Conservation (phyloP, 35 echinoderm and acorn worm genomes). For the Ptychodera flava region DNA sequence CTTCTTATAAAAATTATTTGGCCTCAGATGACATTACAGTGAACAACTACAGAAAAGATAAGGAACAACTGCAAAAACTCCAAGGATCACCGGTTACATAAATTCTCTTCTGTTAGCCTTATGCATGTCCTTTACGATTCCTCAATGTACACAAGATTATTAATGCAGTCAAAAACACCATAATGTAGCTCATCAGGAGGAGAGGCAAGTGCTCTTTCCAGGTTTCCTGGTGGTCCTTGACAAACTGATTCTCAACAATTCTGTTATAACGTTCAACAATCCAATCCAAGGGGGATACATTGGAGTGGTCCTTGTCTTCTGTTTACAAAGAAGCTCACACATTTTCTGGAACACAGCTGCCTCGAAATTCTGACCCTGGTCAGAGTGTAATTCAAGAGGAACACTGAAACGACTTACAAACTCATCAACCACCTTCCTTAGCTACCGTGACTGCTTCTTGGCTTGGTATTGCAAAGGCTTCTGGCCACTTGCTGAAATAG, state of each 20-base stretch:
- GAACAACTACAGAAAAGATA: not conserved
- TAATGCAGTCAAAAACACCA: conserved; percentile 17
- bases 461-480: conserved; percentile 37
- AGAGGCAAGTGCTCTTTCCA: not conserved
- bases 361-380: conserved; percentile 61
- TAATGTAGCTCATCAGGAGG: conserved; percentile 18
- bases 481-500: conserved; percentile 56
- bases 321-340: conserved; percentile 33
- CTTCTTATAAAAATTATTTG: not conserved
- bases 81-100: not conserved
- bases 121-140: not conserved
- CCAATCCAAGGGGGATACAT: conserved; percentile 42
- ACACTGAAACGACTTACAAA: conserved; percentile 52
- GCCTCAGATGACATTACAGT: not conserved
- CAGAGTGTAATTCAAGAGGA: conserved; percentile 27
- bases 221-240: not conserved
- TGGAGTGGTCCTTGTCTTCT: conserved; percentile 36
- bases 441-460: conserved; percentile 44
- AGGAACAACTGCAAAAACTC: not conserved
- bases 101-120: no score
- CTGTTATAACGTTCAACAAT: conserved; percentile 50
- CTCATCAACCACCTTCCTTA: conserved; percentile 29
- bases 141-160: conserved; percentile 10
- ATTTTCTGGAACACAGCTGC: conserved; percentile 21
- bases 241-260: not conserved